These are phyloP conservation scores for Nomada fucata DNA, from an alignment of 2,888 invertebrate genomes.

Conservation along the genomic window DNA sequence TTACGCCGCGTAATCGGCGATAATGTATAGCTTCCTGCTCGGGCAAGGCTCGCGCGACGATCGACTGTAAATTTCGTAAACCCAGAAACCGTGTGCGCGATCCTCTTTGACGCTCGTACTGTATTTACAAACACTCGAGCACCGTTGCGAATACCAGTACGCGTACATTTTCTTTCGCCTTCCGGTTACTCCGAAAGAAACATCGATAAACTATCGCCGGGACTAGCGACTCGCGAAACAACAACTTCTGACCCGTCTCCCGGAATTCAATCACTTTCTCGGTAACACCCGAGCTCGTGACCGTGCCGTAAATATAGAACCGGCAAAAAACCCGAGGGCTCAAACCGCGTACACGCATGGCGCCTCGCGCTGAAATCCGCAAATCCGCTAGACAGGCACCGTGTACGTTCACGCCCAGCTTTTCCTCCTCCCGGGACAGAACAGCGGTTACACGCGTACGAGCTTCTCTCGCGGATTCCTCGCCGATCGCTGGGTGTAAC, in stretches of 20 bases:
- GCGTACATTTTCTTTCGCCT: background rate
- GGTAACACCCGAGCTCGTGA: background rate
- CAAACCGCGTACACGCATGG: background rate
- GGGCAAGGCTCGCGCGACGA: background rate
- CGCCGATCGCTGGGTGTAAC: slow-evolving; percentile 15
- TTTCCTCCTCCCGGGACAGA: slow-evolving; percentile 10
- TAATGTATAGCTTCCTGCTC: slow-evolving; percentile 51
- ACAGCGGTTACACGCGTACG: background rate
- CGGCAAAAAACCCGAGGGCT: background rate
- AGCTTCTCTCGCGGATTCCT: slow-evolving; percentile 21
- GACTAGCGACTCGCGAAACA: background rate
- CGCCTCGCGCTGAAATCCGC: background rate
- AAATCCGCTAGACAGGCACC: background rate
- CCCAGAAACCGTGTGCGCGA: background rate
- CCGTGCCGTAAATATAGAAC: background rate
- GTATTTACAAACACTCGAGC: slow-evolving; percentile 16
- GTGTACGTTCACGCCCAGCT: background rate
- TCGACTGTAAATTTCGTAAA: slow-evolving; percentile 11
- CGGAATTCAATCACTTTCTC: background rate
- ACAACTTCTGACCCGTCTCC: background rate
- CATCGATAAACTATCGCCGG: background rate
- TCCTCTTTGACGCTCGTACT: no score
- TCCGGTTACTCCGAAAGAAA: background rate
- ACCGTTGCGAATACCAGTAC: background rate
- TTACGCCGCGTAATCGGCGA: slow-evolving; percentile 41